These are phyloP conservation scores for Cosmia trapezina DNA, from an alignment of 2,888 invertebrate genomes.

Conservation along the genomic window DNA sequence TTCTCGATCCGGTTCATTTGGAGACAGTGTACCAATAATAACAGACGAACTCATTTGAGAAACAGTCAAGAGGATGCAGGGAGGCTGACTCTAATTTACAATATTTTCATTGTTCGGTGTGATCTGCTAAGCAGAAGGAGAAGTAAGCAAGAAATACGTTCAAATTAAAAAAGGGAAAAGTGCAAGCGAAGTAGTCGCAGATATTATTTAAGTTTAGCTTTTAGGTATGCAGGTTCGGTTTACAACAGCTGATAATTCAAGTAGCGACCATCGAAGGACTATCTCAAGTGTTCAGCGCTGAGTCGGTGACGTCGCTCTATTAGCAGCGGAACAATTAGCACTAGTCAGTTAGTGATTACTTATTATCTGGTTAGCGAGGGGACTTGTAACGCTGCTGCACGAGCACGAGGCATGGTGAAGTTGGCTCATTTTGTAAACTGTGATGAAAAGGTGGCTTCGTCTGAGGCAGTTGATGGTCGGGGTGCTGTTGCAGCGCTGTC, in stretches of 20 bases:
- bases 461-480: not conserved
- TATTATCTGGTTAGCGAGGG: conserved; percentile 17
- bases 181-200: not conserved
- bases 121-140: not conserved
- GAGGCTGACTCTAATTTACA: not conserved
- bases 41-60: not conserved
- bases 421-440: not conserved
- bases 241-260: conserved; percentile 26
- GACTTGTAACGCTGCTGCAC: not conserved
- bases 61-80: not conserved
- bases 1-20: conserved; percentile 11
- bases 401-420: not conserved
- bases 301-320: conserved; percentile 5
- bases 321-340: conserved; percentile 14
- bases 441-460: not conserved
- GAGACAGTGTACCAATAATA: not conserved
- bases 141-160: not conserved
- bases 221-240: not conserved
- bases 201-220: not conserved
- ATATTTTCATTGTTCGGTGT: not conserved
- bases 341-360: conserved; percentile 2
- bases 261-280: conserved; percentile 25
- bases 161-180: not conserved
- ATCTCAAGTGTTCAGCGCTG: conserved; percentile 30
- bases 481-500: not conserved